phyloP scores from a whole-genome alignment of 2,113 vertebrate genomes.

The Heptranchias perlo region DNA sequence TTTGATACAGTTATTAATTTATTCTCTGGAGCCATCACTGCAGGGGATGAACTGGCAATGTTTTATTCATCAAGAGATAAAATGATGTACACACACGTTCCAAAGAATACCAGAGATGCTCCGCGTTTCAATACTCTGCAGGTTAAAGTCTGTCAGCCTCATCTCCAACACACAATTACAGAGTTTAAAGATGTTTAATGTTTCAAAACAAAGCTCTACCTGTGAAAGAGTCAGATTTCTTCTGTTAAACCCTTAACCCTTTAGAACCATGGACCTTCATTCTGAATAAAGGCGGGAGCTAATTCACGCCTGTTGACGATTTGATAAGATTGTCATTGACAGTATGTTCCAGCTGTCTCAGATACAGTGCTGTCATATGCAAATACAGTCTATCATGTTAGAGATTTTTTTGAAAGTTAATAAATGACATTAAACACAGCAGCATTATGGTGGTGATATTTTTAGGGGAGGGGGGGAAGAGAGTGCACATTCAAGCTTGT shows the following conservation, averaged over 20 bases:
- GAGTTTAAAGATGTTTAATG: not conserved
- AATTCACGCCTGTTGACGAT: conserved; percentile 3
- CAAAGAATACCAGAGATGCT: not conserved
- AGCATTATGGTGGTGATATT: not conserved
- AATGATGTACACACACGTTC: not conserved
- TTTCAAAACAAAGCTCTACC: conserved; percentile 29
- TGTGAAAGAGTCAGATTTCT: conserved; percentile 4
- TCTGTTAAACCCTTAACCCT: not conserved
- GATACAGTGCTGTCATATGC: not conserved
- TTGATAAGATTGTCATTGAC: conserved; percentile 12
- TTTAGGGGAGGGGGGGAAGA: not conserved
- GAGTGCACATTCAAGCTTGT: not conserved
- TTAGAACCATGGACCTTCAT: not conserved
- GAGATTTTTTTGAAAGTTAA: not conserved
- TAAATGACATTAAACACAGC: not conserved
- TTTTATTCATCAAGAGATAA: conserved; percentile 8
- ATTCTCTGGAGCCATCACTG: conserved; percentile 15
- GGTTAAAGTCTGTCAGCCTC: not conserved
- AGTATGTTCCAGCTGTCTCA: not conserved
- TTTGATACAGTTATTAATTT: conserved; percentile 36
- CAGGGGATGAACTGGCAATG: conserved; percentile 21
- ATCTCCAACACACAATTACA: conserved; percentile 23
- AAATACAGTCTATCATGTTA: not conserved
- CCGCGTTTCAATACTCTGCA: not conserved
- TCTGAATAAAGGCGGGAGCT: not conserved